Evolutionary conservation across 2,113 vertebrate species (phyloP), one percentile per base, ranked within the genome.

Genomic region (Pampusana beccarii): DNA sequence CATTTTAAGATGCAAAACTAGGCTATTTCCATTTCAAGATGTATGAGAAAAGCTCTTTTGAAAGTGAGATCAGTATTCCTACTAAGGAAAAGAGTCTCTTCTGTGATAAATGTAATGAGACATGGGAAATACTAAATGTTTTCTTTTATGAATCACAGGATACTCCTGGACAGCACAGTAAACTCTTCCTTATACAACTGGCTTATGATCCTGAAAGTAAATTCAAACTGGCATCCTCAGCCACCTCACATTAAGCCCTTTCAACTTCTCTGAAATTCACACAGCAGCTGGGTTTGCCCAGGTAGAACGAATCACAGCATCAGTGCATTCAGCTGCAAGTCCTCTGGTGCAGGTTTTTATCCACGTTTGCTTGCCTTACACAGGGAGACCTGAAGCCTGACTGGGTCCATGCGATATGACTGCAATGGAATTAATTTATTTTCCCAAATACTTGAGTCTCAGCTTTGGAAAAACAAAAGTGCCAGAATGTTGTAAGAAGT

Each of bases 81-180:
- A 18, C 23, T 36, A 56, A 74, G 69, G 78, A 83, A 86, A 73
- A 71, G 13, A 33, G 18, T 60, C 5, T 65, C 10, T 78, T 85
- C 85, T 67, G 17, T 87, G 58, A 69, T 53, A 92, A 92, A 86
- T 50, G 21, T 57, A 86, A 74, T 51, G 53, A 86, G 34, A 78
- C 86, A 78, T 0, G 5, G 66, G 66, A 85, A 90, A 88, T 65
- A 80, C 50, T 82, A 85, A 75, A 87, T 79, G 17, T 25, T 91
- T 93, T 90, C 23, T 86, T 84, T 79, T 58, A 85, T 62, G 78
- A 95, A 75, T 85, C 77, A 93, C 42, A 50, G 54, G 53, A 69
- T 79, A 53, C 46, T 71, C 38, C 67, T 78, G 72, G 36, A 80
- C 31, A 80, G 70, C 36, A 58, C 8, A 74, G 31, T 67, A 86